Evolutionary conservation across 2,113 vertebrate species (phyloP).

Genomic region (Andinoacara biseriatus): DNA sequence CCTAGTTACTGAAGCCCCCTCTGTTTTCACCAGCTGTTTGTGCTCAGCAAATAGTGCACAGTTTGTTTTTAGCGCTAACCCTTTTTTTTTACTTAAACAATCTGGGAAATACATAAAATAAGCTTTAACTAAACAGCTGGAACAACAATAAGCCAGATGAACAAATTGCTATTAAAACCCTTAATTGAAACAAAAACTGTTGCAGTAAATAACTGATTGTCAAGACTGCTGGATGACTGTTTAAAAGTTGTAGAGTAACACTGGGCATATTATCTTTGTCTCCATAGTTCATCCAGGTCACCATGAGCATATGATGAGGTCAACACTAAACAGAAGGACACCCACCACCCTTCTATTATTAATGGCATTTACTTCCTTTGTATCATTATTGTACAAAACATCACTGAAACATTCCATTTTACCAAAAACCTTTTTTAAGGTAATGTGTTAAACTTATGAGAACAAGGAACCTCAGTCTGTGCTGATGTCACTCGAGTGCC

Average conservation of each 20-base stretch:
- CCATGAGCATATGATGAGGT: constrained; percentile 74
- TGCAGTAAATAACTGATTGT: not conserved
- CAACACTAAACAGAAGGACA: fast-evolving
- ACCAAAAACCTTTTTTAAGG: not conserved
- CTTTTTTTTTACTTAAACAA: no score
- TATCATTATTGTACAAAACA: not conserved
- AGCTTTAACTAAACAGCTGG: fast-evolving
- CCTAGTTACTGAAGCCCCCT: not conserved
- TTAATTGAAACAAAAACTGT: not conserved
- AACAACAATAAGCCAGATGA: fast-evolving
- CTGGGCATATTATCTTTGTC: not conserved
- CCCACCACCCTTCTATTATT: not conserved
- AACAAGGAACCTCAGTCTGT: not conserved
- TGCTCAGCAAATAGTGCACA: not conserved
- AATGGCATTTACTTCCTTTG: not conserved
- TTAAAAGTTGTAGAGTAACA: not conserved
- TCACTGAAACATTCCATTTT: constrained; percentile 36
- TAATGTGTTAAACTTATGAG: not conserved
- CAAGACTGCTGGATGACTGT: no score
- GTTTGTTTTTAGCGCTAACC: not conserved
- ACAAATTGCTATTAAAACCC: not conserved
- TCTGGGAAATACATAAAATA: not conserved
- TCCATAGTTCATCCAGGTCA: constrained; percentile 78
- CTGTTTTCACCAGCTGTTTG: not conserved
- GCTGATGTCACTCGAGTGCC: not conserved